Percentiles rank a stretch among this genome's conserved stretches.
These are phyloP conservation scores for Melanotaenia duboulayi DNA, from an alignment of 2,113 vertebrate species.

Conservation along the genomic window DNA sequence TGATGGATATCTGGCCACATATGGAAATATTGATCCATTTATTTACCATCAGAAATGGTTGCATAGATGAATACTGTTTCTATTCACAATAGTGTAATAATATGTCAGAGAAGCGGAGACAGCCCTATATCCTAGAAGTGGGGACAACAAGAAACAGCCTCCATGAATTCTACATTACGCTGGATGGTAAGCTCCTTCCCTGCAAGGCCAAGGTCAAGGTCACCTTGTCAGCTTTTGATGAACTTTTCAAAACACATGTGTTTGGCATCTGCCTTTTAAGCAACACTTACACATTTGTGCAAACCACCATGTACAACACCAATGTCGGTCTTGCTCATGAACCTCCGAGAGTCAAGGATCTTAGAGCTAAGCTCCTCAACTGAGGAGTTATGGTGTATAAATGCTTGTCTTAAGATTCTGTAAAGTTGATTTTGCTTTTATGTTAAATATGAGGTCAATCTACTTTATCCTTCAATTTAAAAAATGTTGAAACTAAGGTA, in stretches of 20 bases:
- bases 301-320: background rate
- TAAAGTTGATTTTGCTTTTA: too few species aligned
- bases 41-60: too few species aligned
- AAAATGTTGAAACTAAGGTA: too few species aligned
- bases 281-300: conserved; percentile 2
- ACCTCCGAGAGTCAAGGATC: conserved; percentile 1
- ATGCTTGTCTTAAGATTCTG: too few species aligned
- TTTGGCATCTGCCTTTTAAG: background rate
- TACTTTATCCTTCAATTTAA: too few species aligned
- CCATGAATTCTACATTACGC: background rate
- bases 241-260: background rate
- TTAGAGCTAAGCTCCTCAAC: background rate
- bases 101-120: background rate
- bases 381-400: background rate
- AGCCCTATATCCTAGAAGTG: background rate
- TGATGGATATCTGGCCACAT: too few species aligned
- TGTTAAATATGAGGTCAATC: too few species aligned
- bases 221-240: background rate
- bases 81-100: too few species aligned
- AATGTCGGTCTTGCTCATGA: background rate
- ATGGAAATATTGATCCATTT: too few species aligned
- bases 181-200: background rate
- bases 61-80: too few species aligned
- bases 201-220: background rate
- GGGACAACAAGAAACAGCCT: background rate